Evolutionary conservation across 92 coral and sea anemone species (phyloP), one percentile per base, ranked within the genome.

Genomic region (Desmophyllum pertusum): DNA sequence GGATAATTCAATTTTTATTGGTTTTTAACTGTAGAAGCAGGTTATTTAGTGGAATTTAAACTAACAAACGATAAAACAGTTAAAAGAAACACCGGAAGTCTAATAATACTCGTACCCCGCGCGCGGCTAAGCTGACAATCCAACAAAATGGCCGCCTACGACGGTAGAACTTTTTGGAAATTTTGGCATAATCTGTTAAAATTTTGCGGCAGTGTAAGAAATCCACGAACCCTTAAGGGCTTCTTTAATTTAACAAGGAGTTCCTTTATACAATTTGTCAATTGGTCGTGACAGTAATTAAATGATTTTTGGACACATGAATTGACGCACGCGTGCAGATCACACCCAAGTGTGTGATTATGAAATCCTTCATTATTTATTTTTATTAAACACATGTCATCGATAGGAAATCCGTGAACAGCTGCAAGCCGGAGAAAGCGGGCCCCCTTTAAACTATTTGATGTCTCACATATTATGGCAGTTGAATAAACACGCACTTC

Each of bases 11-110:
- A 42, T 39, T 61, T n/a, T 40, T 17, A 63, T 61, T 61, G 70
- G 6, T 21, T 61, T 9, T 65, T 15, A 33, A 65, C 67, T 33
- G 70, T 35, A 33, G n/a, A 33, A 65, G 23, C 41, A 30, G 18
- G 66, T 14, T 29, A 38, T 51, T 76, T 55, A 76, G 25, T 37
- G 39, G 23, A 1, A 76, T 51, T 39, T 5, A 36, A 30, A 76
- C 19, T n/a, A 41, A 52, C 80, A 76, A 52, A 76, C 37, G 46
- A 52, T 23, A 53, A 29, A 65, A 65, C 70, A 39, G 30, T 71
- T 71, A 25, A 33, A 0, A 3, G 35, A n/a, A 71, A 18, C 19
- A 71, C 36, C 51, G 76, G 53, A 39, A 71, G 23, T 36, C 33
- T 13, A 35, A 33, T 65, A 4, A 0, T 31, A n/a, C 19, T 65